Evolutionary conservation across 2,113 vertebrate species (phyloP).

Genomic region (Salvelinus sp.): DNA sequence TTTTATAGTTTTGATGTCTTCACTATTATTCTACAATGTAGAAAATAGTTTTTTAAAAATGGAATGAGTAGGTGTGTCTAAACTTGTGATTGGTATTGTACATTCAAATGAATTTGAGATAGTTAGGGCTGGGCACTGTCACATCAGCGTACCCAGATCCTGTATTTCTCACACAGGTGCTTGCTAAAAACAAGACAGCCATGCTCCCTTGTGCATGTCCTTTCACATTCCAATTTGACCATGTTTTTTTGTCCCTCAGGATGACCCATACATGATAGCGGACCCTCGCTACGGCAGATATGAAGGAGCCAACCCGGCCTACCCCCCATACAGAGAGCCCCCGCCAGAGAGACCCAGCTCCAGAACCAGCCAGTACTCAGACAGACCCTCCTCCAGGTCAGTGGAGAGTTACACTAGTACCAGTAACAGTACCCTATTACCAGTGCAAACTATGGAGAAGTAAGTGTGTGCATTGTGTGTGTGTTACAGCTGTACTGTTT

Average conservation of each 20-base stretch:
- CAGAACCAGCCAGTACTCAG: conserved; percentile 90
- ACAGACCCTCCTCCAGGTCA: conserved; percentile 86
- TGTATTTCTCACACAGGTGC: not conserved
- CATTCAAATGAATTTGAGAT: no score
- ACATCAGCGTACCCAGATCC: no score
- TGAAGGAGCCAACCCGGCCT: conserved; percentile 65
- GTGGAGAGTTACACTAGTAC: no score
- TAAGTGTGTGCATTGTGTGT: not conserved
- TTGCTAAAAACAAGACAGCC: no score
- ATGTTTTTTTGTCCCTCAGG: conserved; percentile 45
- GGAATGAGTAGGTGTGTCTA: no score
- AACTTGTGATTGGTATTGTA: no score
- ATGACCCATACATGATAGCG: conserved; percentile 78
- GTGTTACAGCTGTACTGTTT: not conserved
- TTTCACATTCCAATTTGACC: not conserved
- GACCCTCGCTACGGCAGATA: conserved; percentile 82
- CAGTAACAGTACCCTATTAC: no score
- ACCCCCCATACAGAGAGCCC: conserved; percentile 76
- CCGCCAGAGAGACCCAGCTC: conserved; percentile 85
- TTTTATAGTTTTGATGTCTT: no score
- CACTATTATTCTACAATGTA: no score
- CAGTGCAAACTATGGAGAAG: not conserved
- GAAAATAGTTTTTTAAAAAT: no score
- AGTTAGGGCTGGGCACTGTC: no score
- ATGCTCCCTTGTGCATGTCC: not conserved